Conservation (phyloP, 2,797 vertebrate species). For the Cygnus olor region DNA sequence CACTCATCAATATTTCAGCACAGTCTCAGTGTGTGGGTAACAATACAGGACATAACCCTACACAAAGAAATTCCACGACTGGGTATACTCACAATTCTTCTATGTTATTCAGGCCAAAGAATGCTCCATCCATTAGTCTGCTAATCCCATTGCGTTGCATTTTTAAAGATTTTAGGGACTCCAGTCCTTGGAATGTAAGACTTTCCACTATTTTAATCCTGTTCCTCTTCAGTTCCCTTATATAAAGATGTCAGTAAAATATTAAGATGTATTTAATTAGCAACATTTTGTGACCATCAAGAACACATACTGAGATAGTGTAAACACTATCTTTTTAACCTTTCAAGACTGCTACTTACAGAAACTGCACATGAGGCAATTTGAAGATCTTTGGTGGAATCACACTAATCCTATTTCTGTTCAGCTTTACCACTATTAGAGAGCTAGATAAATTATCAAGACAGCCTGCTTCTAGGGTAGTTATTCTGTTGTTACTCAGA, state of each 20-base stretch:
- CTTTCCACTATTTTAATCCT: conserved; percentile 95
- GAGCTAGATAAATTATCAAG: conserved; percentile 95
- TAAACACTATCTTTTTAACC: background rate
- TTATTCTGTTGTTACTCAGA: conserved; percentile 97
- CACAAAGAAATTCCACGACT: background rate
- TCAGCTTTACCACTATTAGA: conserved; percentile 92
- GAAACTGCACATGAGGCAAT: conserved; percentile 90
- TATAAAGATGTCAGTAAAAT: background rate
- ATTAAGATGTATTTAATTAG: background rate
- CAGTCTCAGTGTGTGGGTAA: background rate
- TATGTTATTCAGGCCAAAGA: conserved; percentile 96
- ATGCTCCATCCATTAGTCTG: conserved; percentile 95
- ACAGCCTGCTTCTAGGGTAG: conserved; percentile 89
- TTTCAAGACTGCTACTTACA: conserved; percentile 86
- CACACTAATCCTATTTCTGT: conserved; percentile 89
- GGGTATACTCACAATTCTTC: conserved; percentile 93
- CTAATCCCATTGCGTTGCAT: conserved; percentile 95
- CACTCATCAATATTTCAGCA: background rate
- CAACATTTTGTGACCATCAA: background rate
- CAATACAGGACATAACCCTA: background rate
- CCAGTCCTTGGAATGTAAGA: conserved; percentile 95
- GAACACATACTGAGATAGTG: background rate
- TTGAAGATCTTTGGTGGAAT: conserved; percentile 94
- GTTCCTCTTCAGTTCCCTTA: conserved; percentile 95
- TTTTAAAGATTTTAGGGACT: conserved; percentile 93